These are phyloP conservation scores for Seira musarum DNA, from an alignment of 2,888 invertebrate genomes.

Conservation along the genomic window DNA sequence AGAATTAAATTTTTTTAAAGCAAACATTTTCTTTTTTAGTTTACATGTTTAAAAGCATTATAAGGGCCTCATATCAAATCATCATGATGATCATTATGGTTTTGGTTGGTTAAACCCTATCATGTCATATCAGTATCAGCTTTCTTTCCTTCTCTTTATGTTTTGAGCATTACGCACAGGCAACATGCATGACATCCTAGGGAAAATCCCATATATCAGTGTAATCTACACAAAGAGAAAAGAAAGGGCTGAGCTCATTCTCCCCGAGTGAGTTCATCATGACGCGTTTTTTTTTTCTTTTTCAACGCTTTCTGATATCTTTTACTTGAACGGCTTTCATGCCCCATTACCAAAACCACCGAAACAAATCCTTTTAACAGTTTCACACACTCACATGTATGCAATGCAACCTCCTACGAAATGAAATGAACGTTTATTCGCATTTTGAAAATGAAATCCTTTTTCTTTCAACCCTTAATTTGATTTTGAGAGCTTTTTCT, in stretches of 20 bases:
- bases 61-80: no score
- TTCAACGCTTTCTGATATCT: constrained; percentile 33
- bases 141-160: background rate
- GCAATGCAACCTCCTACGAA: background rate
- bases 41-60: no score
- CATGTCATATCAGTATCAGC: background rate
- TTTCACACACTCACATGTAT: constrained; percentile 21
- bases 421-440: background rate
- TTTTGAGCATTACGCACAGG: background rate
- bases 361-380: constrained; percentile 67
- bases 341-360: constrained; percentile 68
- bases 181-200: background rate
- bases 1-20: no score
- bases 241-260: constrained; percentile 12
- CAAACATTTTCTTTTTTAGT: no score
- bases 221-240: background rate
- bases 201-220: background rate
- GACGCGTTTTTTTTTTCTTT: constrained; percentile 35
- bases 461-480: background rate
- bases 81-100: no score
- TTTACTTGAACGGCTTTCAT: constrained; percentile 38
- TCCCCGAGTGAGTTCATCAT: constrained; percentile 24
- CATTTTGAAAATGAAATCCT: background rate
- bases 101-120: constrained; percentile 1
- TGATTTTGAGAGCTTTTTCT: background rate